These are phyloP conservation scores for Microctonus brassicae DNA, from an alignment of 2,888 invertebrate species.

Conservation along the genomic window DNA sequence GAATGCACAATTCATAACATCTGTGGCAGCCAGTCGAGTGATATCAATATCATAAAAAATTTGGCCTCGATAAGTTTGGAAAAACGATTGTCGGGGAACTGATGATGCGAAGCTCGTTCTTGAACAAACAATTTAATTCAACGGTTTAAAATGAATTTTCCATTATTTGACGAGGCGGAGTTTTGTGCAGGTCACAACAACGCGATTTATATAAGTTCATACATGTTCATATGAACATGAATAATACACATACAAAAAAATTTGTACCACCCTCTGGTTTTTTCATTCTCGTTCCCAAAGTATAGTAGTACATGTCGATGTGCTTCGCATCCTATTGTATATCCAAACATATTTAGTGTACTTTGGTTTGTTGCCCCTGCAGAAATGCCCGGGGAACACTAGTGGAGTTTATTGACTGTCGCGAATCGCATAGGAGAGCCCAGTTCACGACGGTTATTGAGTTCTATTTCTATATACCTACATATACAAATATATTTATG, in stretches of 20 bases:
- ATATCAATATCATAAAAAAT: background rate
- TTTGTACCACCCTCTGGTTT: background rate
- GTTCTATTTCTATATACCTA: conserved; percentile 38
- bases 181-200: conserved; percentile 10
- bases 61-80: background rate
- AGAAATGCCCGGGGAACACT: conserved; percentile 37
- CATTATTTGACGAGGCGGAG: conserved; percentile 38
- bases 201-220: background rate
- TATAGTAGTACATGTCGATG: conserved; percentile 1
- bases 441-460: conserved; percentile 49
- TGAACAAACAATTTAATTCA: conserved; percentile 33
- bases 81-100: background rate
- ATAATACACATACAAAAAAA: background rate
- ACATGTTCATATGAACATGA: background rate
- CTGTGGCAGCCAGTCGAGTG: background rate
- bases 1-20: too few species aligned
- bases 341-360: background rate
- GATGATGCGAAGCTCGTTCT: background rate
- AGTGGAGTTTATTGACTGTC: conserved; percentile 53
- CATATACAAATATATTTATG: conserved; percentile 34
- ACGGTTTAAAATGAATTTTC: conserved; percentile 34
- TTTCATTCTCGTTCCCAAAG: conserved; percentile 1
- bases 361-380: conserved; percentile 29
- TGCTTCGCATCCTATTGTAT: conserved; percentile 3
- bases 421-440: conserved; percentile 50